Base-by-base conservation (phyloP, 2,113 vertebrate species). In the Balaeniceps rex region DNA sequence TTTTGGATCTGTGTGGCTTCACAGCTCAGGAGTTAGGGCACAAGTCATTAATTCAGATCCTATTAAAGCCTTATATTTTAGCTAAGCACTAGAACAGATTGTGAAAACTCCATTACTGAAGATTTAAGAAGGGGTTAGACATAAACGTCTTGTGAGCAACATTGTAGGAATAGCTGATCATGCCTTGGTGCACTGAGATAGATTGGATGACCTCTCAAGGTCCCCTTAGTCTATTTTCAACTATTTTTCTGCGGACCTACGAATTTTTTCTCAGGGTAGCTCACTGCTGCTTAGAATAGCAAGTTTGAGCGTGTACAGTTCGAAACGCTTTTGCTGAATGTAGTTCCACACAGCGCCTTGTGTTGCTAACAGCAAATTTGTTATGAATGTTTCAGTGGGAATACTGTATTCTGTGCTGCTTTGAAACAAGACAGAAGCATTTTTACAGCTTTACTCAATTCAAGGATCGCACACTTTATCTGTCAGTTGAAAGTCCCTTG, bases 51-150 rank as follows among this genome's bases (percentile, higher is more conserved):
- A 95, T 85, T 94, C 91, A 87, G 36, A 94, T 96, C 82, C 79
- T 95, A 80, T 85, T 96, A 96, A 85, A 95, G 87, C 75, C 54
- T 91, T 87, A 21, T 63, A 83, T 96, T 97, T 94, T 90, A 92
- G 82, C 94, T 96, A 91, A 91, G 58, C 75, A 55, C n/a, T 94
- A 44, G 36, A 79, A 70, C 93, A 95, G 93, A 19, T 66, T 77
- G 19, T 88, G 63, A 91, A 91, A 93, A 83, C 75, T 87, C 42
- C 12, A 21, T 66, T 80, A 60, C 36, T 91, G 77, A 87, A 87
- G 81, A 61, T 88, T 88, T 90, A 94, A 95, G 76, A 55, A 83
- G 63, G 36, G 25, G 12, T 80, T 94, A 89, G 71, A 64, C 36
- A 60, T 65, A 69, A 72, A 83, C 6, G 8, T 83, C 40, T 83